Conservation (phyloP, 2,888 invertebrate genomes). For the Volucella zonaria region DNA sequence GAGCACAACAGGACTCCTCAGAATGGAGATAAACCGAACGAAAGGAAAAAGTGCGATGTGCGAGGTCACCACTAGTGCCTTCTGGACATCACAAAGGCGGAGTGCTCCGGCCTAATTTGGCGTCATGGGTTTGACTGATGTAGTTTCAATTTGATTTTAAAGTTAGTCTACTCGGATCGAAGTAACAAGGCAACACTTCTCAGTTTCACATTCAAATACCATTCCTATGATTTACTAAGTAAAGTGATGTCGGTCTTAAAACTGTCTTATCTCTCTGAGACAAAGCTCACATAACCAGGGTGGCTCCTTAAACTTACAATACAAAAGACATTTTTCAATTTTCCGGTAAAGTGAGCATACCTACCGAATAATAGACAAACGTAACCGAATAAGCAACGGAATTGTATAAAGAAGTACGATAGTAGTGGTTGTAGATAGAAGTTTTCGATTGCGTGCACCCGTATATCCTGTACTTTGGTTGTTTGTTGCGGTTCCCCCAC, state of each 20-base stretch:
- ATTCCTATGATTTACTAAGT: slow-evolving; percentile 53
- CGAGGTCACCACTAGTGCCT: no score
- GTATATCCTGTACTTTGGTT: slow-evolving; percentile 69
- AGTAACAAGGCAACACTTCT: no score
- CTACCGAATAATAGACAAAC: slow-evolving; percentile 1
- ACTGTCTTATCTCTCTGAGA: slow-evolving; percentile 57
- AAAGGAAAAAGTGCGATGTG: no score
- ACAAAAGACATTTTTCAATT: slow-evolving; percentile 72
- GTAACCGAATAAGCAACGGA: slow-evolving; percentile 8
- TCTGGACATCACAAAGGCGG: no score
- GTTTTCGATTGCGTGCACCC: slow-evolving; percentile 70
- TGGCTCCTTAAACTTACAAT: slow-evolving; percentile 44
- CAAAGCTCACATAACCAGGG: slow-evolving; percentile 40
- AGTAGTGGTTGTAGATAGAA: not conserved
- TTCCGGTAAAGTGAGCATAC: slow-evolving; percentile 61
- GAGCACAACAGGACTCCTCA: no score
- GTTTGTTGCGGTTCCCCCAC: slow-evolving; percentile 58
- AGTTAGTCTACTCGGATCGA: no score
- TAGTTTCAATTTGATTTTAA: no score
- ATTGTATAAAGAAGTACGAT: not conserved
- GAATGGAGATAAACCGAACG: no score
- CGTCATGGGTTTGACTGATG: no score
- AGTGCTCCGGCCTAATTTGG: no score
- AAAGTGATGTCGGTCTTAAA: slow-evolving; percentile 57
- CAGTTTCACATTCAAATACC: not conserved